Evolutionary conservation across 1,140 invertebrate species (phyloP), one percentile per base, ranked within the genome.

Genomic region (Chironomus striatipennis): DNA sequence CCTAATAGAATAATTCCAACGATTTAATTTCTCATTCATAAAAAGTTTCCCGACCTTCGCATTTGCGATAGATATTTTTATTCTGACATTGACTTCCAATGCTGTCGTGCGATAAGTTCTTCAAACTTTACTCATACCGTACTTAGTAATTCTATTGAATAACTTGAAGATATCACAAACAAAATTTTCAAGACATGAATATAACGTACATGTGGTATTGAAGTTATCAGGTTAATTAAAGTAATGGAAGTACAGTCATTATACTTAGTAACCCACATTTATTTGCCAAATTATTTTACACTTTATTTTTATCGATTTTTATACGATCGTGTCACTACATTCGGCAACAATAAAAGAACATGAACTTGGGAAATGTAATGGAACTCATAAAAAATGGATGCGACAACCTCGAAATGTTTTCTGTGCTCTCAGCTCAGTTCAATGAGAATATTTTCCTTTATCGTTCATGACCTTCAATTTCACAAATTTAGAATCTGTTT

Each of bases 301-400:
- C 47, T 57, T 57, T 15, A 34, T n/a, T 34, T 34, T 34, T 34
- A 34, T 34, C 24, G 24, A 34, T 34, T 34, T 34, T 34, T 34
- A 2, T 34, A 34, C 24, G 5, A 34, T 5, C 24, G 5, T 34
- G 24, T 34, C 24, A 34, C 2, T 34, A 34, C 24, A 34, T 34
- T 34, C 24, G 24, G 24, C 5, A 34, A 34, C 24, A 34, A 34
- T 34, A 34, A 34, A 34, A 34, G 24, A 34, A 34, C 24, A 34
- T 34, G 24, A 34, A 34, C 24, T 34, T 34, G 24, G 24, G 24
- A 10, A 57, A 57, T n/a, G 47, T 10, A 15, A 57, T 12, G n/a
- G 47, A 57, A 57, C 47, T 57, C 47, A 57, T 57, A 57, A 57
- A 57, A 57, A n/a, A 57, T 57, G 12, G n/a, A 57, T n/a, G 47